A percentile compares a stretch with the other conserved stretches of the same genome.
Conservation (phyloP, 2,888 invertebrate genomes). For the Druceiella hillmani region DNA sequence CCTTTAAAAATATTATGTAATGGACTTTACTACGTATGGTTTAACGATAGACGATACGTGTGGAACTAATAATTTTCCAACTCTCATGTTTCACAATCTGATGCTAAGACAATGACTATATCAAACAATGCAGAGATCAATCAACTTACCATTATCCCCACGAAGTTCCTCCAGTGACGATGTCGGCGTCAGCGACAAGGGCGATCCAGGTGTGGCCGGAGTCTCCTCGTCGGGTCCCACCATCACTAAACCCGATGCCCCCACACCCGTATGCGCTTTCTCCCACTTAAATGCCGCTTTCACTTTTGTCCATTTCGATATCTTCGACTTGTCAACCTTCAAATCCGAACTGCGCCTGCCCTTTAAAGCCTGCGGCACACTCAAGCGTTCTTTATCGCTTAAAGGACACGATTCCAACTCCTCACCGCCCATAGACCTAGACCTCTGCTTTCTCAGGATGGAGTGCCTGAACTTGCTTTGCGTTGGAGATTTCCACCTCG, state of each 20-base stretch:
- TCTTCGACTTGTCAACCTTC: conserved; percentile 53
- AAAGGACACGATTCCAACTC: conserved; percentile 44
- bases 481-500: conserved; percentile 40
- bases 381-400: conserved; percentile 22
- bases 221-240: conserved; percentile 52
- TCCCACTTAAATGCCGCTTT: conserved; percentile 84
- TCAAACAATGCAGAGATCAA: neutral
- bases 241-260: conserved; percentile 19
- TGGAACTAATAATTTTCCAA: too few species aligned
- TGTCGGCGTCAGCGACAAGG: conserved; percentile 63
- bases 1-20: too few species aligned
- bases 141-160: conserved; percentile 35
- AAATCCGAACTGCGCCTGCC: conserved; percentile 26
- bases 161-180: conserved; percentile 68
- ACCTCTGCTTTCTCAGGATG: conserved; percentile 54
- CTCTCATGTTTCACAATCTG: too few species aligned
- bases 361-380: conserved; percentile 14
- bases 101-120: too few species aligned
- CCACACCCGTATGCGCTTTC: too few species aligned
- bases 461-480: conserved; percentile 47
- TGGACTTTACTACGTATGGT: too few species aligned
- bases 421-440: conserved; percentile 63
- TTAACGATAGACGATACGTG: too few species aligned
- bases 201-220: conserved; percentile 54
- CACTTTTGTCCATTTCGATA: conserved; percentile 85